Evolutionary conservation across 2,113 vertebrate species (phyloP).

Genomic region (Odobenus rosmarus): DNA sequence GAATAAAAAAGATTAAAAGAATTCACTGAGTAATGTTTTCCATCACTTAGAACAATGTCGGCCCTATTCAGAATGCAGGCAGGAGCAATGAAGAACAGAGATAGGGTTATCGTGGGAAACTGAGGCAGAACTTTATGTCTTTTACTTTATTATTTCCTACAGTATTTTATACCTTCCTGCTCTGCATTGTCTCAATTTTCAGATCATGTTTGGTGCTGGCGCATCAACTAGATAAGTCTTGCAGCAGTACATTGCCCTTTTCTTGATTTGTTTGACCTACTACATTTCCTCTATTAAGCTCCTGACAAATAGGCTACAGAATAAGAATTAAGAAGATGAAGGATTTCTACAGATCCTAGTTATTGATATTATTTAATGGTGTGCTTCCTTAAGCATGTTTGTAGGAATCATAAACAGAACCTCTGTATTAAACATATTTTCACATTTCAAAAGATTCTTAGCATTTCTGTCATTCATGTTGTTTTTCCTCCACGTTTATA

Average conservation of each 20-base stretch:
- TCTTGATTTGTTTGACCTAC: neutral
- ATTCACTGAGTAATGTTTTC: neutral
- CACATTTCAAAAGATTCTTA: slow-evolving; percentile 71
- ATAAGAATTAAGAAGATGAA: slow-evolving; percentile 6
- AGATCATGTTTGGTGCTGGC: neutral
- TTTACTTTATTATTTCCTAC: neutral
- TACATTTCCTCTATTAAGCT: neutral
- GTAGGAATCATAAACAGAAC: slow-evolving; percentile 37
- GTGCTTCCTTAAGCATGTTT: neutral
- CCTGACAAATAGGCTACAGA: neutral
- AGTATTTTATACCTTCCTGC: neutral
- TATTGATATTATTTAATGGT: slow-evolving; percentile 52
- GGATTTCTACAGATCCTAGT: neutral
- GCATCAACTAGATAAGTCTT: neutral
- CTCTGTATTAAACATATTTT: slow-evolving; percentile 63
- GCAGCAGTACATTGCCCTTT: neutral
- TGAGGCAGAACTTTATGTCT: neutral
- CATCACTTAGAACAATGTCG: neutral
- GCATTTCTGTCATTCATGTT: slow-evolving; percentile 71
- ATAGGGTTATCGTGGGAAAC: neutral
- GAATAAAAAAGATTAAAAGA: neutral
- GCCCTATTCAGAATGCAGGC: neutral
- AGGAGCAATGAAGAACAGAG: neutral
- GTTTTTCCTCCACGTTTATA: slow-evolving; percentile 66
- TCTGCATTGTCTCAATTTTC: neutral